Base-by-base conservation (phyloP, 2,113 vertebrate species). In the Microcebus murinus region DNA sequence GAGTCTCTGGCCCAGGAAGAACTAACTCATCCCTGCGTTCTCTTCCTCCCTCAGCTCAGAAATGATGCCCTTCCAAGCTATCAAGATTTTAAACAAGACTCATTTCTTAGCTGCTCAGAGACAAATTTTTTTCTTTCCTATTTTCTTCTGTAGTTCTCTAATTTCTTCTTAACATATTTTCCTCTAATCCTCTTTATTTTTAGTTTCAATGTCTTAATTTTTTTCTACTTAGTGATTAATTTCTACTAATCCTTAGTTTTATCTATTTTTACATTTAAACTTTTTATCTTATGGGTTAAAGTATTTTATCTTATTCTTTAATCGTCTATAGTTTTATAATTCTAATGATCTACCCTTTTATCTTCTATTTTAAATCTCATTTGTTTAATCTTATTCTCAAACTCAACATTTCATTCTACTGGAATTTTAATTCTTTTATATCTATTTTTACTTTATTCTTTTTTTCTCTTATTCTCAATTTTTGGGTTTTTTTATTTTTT, bases 161-260 rank as follows among this genome's bases (percentile, higher is more conserved):
- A 95, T 90, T 90, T 96, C 80, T 79, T 84, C 59, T 88, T 84
- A 91, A 82, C 13, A 70, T 97, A 94, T 76, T 93, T 96, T 52
- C 5, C 7, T 39, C 55, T 95, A 97, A 94, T 76, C 84, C 29
- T 90, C 87, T 77, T 96, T 96, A 96, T 57, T 95, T 94, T 97
- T 94, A 95, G 91, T 97, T 96, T 97, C 88, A 96, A 94, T 95
- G 88, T 29, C 88, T 97, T 95, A 92, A 94, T 95, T 94, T 96
- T 95, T 96, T 74, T 45, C 77, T 94, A 57, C 80, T 94, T 96
- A 97, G 93, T 96, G 77, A 96, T 86, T 97, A 96, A 94, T 86
- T 76, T 76, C 77, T 91, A 95, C 77, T 96, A 96, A 97, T 83
- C 79, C 84, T 94, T 92, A 87, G 57, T 95, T 89, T 90, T 97